These are phyloP conservation scores for Osmoderma eremita DNA, from an alignment of 2,888 invertebrate species.

Conservation along the genomic window DNA sequence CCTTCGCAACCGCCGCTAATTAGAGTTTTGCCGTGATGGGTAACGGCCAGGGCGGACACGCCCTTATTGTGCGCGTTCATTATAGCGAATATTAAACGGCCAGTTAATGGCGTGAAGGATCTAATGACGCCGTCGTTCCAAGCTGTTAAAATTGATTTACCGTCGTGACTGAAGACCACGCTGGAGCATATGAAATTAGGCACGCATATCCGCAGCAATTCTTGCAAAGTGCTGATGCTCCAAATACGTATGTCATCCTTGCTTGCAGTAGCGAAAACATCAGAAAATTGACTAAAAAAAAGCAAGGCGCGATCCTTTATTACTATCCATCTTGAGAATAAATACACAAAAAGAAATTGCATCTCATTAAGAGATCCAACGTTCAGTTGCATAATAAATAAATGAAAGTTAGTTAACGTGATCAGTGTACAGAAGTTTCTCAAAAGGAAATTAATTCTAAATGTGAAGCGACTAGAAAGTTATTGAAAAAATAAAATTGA, in stretches of 20 bases:
- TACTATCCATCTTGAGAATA: background rate
- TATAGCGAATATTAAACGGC: constrained; percentile 83
- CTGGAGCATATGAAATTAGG: constrained; percentile 89
- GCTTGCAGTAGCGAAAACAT: constrained; percentile 89
- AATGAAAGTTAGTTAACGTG: no score
- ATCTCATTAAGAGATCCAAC: no score
- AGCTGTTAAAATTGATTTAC: constrained; percentile 81
- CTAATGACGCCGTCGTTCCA: constrained; percentile 88
- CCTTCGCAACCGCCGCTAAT: constrained; percentile 93
- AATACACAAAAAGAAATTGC: background rate
- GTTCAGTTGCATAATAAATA: no score
- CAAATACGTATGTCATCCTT: constrained; percentile 88
- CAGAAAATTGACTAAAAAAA: constrained; percentile 75
- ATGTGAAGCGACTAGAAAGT: no score
- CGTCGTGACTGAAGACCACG: constrained; percentile 81
- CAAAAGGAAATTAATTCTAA: no score
- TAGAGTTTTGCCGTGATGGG: constrained; percentile 75
- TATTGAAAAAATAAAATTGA: background rate
- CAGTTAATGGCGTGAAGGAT: constrained; percentile 84
- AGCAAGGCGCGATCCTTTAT: background rate
- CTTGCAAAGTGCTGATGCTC: constrained; percentile 79
- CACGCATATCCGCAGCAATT: constrained; percentile 83
- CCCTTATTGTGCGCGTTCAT: constrained; percentile 89
- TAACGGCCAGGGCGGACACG: constrained; percentile 83
- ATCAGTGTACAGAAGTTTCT: no score